Evolutionary conservation across 2,113 vertebrate genomes (phyloP), one percentile per base, ranked within the genome.

Genomic region (Elachura formosa): DNA sequence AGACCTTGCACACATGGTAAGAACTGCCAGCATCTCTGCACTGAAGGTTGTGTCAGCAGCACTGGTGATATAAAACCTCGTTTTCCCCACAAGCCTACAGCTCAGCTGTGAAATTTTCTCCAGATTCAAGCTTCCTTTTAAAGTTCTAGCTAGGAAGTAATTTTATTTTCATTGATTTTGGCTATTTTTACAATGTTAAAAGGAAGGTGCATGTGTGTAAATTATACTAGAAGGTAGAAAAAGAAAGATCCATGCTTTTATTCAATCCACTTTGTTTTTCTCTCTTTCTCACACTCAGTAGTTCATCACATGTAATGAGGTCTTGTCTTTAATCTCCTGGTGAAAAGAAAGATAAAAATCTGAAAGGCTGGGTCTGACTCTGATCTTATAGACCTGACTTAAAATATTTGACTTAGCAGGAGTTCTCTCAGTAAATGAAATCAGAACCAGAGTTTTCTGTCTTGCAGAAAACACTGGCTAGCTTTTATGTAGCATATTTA

Each of bases 101-200:
- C 66, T 96, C 63, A 93, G 55, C 84, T 94, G 90, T 77, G 87
- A 96, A 83, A 86, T 93, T 83, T 93, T 75, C 71, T 85, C 36
- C 46, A 77, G 78, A n/a, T 67, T 91, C 63, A 80, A 84, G 56
- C 29, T 91, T 94, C 51, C 59, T 87, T 90, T 91, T 62, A 86
- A 89, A 83, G 43, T 43, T 54, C 63, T 71, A 83, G 33, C 33
- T 75, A 46, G 29, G 49, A 95, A 87, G 6, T 59, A 8, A 69
- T 95, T 94, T 88, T 74, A 73, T 93, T 96, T 93, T 94, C 79
- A 71, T 81, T 83, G 81, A 24, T 85, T 94, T 80, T 77, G 38
- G 29, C 34, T 91, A 51, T 76, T 83, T 96, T 87, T 87, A 46
- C 40, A 56, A 23, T 38, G 36, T 67, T 81, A 96, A 63, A 45